Base-by-base conservation (phyloP, 2,797 vertebrate species). In the Bryconaethiops microstoma region DNA sequence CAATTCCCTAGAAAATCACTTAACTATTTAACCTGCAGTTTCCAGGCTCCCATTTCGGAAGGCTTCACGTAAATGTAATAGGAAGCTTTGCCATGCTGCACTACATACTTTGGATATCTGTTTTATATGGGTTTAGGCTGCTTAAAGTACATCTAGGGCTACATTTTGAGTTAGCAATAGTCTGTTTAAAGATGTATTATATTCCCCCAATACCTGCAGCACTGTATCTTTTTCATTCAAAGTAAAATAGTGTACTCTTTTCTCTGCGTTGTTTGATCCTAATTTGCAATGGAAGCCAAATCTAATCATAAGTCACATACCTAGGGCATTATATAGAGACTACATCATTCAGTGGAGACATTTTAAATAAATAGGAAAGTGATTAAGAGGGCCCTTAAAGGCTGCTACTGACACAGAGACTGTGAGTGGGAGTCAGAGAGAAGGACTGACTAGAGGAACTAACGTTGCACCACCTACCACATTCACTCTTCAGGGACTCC, bases 401-500 rank as follows among this genome's bases (percentile, higher is more conserved):
- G 45, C 79, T 74, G 76, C 40, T 75, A 70, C 59, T 75, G 69
- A 42, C 81, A 70, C 77, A 70, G 67, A 68, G 81, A 83, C 83
- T 68, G 74, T 63, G 75, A 82, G 81, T 83, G 84, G 79, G 85
- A 57, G 78, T 83, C 77, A 76, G 75, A 77, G 69, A 84, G 83
- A 82, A 78, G 69, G 74, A 74, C 63, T 25, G 63, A 81, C 82
- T 77, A 74, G 77, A 77, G 63, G 62, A 84, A 80, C 84, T 75
- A 74, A 77, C 64, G 75, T 68, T 79, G 60, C 78, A 85, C 77
- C 80, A 81, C 81, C 85, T 83, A 87, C 86, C 78, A 87, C 68
- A 78, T 72, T 79, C 81, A 78, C 87, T 85, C 82, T 84, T 84
- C 77, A 79, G 86, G 83, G 87, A 87, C 78, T 82, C 78, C 85